Conservation (phyloP, 92 coral and sea anemone species). For the Virgularia gustaviana region DNA sequence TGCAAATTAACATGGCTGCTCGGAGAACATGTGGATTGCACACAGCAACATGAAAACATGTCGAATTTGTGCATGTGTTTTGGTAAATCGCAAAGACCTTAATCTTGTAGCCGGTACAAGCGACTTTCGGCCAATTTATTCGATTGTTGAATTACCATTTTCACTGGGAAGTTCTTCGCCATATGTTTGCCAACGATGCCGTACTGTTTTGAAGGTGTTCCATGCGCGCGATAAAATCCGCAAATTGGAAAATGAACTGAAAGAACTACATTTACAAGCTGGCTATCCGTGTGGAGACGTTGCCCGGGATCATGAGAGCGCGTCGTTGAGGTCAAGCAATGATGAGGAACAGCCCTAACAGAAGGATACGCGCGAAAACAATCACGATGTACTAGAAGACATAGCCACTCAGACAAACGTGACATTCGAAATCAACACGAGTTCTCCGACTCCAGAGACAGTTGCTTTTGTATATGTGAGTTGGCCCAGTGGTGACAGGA, state of each 20-base stretch:
- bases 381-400: not conserved
- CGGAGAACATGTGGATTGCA: not conserved
- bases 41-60: conserved; percentile 1
- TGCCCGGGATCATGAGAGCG: no score
- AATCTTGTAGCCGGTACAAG: conserved; percentile 7
- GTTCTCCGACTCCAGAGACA: not conserved
- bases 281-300: not conserved
- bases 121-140: conserved; percentile 8
- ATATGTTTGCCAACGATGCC: conserved; percentile 6
- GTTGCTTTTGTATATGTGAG: not conserved
- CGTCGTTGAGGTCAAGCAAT: no score
- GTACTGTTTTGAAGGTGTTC: not conserved
- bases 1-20: conserved; percentile 22
- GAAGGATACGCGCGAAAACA: no score
- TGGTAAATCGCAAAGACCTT: not conserved
- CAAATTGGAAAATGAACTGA: not conserved
- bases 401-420: not conserved
- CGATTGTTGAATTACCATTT: conserved; percentile 5
- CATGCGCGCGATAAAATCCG: not conserved
- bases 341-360: not conserved
- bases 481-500: not conserved
- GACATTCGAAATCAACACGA: not conserved
- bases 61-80: conserved; percentile 1
- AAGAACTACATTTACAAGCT: not conserved
- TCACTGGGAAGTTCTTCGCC: not conserved